phyloP scores from a whole-genome alignment of 2,888 invertebrate species.

The Neria commutata region DNA sequence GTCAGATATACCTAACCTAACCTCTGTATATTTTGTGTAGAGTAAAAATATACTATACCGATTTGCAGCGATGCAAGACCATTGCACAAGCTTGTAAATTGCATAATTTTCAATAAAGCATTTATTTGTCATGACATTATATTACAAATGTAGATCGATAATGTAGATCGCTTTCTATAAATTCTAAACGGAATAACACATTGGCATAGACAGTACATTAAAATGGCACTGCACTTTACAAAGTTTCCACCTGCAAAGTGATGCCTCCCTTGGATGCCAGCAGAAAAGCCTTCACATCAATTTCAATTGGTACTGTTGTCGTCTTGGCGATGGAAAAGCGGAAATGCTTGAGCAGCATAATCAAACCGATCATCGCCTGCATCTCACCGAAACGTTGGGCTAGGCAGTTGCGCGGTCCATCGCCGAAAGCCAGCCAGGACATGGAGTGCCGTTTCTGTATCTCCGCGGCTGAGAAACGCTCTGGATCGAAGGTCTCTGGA shows the following conservation, averaged over 20 bases:
- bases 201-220: too few species aligned
- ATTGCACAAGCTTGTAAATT: too few species aligned
- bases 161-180: too few species aligned
- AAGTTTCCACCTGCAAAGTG: constrained; percentile 40
- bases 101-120: too few species aligned
- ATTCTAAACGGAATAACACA: too few species aligned
- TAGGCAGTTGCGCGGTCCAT: constrained; percentile 57
- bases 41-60: too few species aligned
- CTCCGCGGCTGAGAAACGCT: constrained; percentile 58
- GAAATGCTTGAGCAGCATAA: constrained; percentile 45
- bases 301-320: constrained; percentile 46
- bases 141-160: too few species aligned
- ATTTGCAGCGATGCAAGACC: too few species aligned
- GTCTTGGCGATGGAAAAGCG: constrained; percentile 38
- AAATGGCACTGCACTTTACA: too few species aligned
- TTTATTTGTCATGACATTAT: too few species aligned
- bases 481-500: constrained; percentile 62
- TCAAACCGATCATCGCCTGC: constrained; percentile 51
- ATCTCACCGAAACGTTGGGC: constrained; percentile 58
- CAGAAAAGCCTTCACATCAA: constrained; percentile 38
- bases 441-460: constrained; percentile 44
- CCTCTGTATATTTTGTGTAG: too few species aligned
- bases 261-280: constrained; percentile 45
- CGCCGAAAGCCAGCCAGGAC: constrained; percentile 54
- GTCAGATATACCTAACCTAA: too few species aligned